These are phyloP conservation scores for Dusona sp. DNA, from an alignment of 2,888 invertebrate species.

Conservation along the genomic window DNA sequence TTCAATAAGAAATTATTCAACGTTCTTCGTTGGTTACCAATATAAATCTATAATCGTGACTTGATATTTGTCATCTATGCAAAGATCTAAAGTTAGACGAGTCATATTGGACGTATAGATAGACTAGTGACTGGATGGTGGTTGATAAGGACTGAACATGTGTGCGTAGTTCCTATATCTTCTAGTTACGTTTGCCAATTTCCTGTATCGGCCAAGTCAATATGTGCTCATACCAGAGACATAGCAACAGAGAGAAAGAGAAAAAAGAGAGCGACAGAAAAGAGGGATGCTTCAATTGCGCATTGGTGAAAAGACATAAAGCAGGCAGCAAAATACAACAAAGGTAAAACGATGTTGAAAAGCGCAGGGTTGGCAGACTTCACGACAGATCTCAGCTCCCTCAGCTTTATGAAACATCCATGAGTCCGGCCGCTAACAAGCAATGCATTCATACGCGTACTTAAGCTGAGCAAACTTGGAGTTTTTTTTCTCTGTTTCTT, in stretches of 20 bases:
- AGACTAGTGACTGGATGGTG: neutral
- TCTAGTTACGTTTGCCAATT: constrained; percentile 41
- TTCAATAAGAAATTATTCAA: neutral
- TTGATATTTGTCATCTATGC: neutral
- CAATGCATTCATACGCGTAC: constrained; percentile 76
- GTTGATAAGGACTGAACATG: constrained; percentile 9
- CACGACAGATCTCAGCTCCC: constrained; percentile 28
- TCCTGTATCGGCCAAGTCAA: constrained; percentile 51
- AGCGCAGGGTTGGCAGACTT: constrained; percentile 31
- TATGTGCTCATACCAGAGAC: constrained; percentile 39
- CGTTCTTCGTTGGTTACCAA: neutral
- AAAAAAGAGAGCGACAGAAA: neutral
- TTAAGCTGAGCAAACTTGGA: constrained; percentile 75
- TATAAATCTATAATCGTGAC: neutral
- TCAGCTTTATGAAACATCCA: constrained; percentile 42
- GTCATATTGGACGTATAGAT: neutral
- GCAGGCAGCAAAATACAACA: constrained; percentile 5
- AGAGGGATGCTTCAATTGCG: neutral
- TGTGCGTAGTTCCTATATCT: constrained; percentile 2
- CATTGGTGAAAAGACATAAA: constrained; percentile 3
- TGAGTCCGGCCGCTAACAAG: constrained; percentile 71
- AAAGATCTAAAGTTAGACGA: neutral
- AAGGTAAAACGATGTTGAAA: constrained; percentile 16
- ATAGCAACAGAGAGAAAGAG: neutral
- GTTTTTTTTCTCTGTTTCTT: constrained; percentile 43